A percentile compares a stretch with the other conserved stretches of the same genome.
phyloP scores from a whole-genome alignment of 2,888 invertebrate genomes.

The Heliothis peltigera region DNA sequence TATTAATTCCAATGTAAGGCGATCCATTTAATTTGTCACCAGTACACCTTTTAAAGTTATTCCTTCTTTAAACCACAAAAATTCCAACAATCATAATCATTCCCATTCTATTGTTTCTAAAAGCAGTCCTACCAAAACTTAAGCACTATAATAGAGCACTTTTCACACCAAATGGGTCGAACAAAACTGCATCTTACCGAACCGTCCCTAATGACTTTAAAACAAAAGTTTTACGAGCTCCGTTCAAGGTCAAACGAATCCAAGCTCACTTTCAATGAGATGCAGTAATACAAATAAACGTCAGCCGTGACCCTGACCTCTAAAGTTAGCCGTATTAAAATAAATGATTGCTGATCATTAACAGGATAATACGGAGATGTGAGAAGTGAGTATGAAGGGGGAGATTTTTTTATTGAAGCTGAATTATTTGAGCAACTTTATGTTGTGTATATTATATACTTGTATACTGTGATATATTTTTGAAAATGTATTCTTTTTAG shows the following conservation, averaged over 20 bases:
- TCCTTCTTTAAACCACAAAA: background rate
- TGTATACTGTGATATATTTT: too few species aligned
- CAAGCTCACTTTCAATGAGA: conserved; percentile 31
- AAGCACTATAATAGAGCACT: conserved; percentile 12
- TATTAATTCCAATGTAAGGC: conserved; percentile 2
- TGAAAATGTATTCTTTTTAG: background rate
- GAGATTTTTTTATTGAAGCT: conserved; percentile 11
- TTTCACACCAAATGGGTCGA: conserved; percentile 2
- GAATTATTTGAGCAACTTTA: background rate
- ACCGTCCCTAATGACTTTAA: conserved; percentile 32
- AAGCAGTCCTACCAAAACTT: background rate
- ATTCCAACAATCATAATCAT: background rate
- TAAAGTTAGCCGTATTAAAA: conserved; percentile 26
- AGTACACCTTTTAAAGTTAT: background rate
- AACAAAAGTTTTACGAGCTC: conserved; percentile 46
- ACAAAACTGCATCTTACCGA: conserved; percentile 11
- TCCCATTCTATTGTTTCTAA: background rate
- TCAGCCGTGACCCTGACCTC: conserved; percentile 39
- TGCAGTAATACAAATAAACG: conserved; percentile 44
- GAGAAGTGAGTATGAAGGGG: conserved; percentile 9
- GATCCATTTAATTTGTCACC: conserved; percentile 4
- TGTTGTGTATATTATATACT: too few species aligned
- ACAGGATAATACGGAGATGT: conserved; percentile 17
- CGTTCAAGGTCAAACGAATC: conserved; percentile 29
- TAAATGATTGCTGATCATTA: conserved; percentile 43